phyloP scores from a whole-genome alignment of 1,140 invertebrate genomes.

The Chelonus insularis region DNA sequence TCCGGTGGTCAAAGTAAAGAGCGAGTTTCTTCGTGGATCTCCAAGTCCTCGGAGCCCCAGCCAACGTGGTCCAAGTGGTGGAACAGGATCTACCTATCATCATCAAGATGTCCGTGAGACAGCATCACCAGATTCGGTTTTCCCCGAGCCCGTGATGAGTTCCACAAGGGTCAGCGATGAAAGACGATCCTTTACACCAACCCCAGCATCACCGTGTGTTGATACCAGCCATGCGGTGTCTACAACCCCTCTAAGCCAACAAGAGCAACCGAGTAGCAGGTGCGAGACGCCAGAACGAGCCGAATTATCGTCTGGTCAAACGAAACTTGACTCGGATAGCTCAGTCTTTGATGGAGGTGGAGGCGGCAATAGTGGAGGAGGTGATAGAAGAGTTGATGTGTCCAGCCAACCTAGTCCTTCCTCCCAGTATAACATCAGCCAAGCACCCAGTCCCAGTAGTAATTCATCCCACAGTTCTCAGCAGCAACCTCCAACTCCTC shows the following conservation, averaged over 20 bases:
- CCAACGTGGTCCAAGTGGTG: slow-evolving; percentile 30
- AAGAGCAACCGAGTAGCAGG: slow-evolving; percentile 41
- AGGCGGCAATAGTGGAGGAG: slow-evolving; percentile 38
- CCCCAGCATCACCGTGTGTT: slow-evolving; percentile 48
- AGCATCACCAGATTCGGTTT: slow-evolving; percentile 57
- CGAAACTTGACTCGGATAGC: slow-evolving; percentile 60
- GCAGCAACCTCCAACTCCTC: slow-evolving; percentile 54
- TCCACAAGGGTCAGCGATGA: slow-evolving; percentile 50
- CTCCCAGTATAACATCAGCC: slow-evolving; percentile 48
- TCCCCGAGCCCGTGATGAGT: slow-evolving; percentile 44
- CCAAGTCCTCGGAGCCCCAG: slow-evolving; percentile 52
- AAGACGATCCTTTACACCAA: slow-evolving; percentile 43
- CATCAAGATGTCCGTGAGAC: slow-evolving; percentile 42
- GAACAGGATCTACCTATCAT: slow-evolving; percentile 32
- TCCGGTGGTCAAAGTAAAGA: slow-evolving; percentile 58
- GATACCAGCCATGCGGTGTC: slow-evolving; percentile 42
- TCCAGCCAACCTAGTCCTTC: slow-evolving; percentile 47
- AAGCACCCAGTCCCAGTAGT: slow-evolving; percentile 51
- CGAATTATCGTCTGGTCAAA: slow-evolving; percentile 50
- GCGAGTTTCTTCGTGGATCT: slow-evolving; percentile 56
- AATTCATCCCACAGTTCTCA: slow-evolving; percentile 39
- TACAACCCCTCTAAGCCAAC: slow-evolving; percentile 52
- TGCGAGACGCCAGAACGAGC: slow-evolving; percentile 51
- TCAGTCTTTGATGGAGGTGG: slow-evolving; percentile 63
- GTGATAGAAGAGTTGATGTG: slow-evolving; percentile 33